A percentile compares a stretch with the other conserved stretches of the same genome.
Evolutionary conservation across 2,797 vertebrate species (phyloP).

Genomic region (Schizopygopsis malacanthus): DNA sequence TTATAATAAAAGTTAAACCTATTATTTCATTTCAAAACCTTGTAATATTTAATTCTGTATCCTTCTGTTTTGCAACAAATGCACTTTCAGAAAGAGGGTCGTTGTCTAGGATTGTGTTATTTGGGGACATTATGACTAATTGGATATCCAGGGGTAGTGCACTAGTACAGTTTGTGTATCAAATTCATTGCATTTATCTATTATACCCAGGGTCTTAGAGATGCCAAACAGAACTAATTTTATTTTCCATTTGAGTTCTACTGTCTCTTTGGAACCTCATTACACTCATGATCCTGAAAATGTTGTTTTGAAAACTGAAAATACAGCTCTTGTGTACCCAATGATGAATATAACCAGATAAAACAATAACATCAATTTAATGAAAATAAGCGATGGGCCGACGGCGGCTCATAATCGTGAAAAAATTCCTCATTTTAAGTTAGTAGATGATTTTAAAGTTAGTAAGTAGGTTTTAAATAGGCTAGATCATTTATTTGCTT

Average conservation of each 20-base stretch:
- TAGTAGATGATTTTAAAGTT: neutral
- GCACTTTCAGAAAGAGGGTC: no score
- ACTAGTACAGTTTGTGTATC: no score
- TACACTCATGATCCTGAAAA: neutral
- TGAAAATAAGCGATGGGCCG: neutral
- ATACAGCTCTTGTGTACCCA: no score
- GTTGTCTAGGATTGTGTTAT: no score
- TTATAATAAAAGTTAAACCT: neutral
- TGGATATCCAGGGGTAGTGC: no score
- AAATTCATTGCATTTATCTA: no score
- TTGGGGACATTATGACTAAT: no score
- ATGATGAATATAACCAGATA: neutral
- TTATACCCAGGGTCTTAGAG: neutral
- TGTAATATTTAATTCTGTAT: neutral
- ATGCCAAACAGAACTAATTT: neutral
- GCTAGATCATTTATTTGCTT: constrained; percentile 1
- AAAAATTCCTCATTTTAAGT: neutral
- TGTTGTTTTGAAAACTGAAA: neutral
- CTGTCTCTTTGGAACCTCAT: neutral
- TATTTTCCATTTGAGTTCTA: neutral
- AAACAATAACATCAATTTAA: neutral
- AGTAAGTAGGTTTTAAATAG: neutral
- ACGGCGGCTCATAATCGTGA: neutral
- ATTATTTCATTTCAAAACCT: neutral
- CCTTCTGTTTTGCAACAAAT: neutral